Evolutionary conservation across 2,797 vertebrate species (phyloP), one percentile per base, ranked within the genome.

Genomic region (Pantherophis vulpinus): DNA sequence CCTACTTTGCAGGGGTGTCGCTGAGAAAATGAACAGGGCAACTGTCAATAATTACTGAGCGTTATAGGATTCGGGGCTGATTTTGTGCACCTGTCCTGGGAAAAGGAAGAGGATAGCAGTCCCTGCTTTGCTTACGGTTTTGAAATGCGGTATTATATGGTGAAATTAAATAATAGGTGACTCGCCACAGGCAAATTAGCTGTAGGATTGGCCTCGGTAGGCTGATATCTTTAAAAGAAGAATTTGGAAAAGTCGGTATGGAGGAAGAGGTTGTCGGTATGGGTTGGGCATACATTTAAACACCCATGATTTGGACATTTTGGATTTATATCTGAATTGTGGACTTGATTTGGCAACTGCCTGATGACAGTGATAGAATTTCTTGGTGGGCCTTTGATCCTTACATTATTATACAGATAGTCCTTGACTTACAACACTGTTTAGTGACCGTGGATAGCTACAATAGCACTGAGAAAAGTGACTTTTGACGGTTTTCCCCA

Each of bases 401-500:
- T 37, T 74, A 37, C 70, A 20, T 37, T 32, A 70, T 16, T 13
- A n/a, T 63, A n/a, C 29, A 66, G 51, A 51, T 51, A 51, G 8
- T 51, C 51, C 51, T 66, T 11, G 12, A 66, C 12, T 63, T 63
- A 63, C 60, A 63, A 10, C 60, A 12, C 3, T 37, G 5, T 13
- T 66, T 66, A n/a, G 63, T 14, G 63, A 66, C 29, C 5, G 12
- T n/a, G 2, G 63, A 5, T 14, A 14, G 29, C n/a, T 23, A 25
- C 29, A 29, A 5, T 11, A n/a, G 29, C 63, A 14, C 29, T 66
- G 63, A 66, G n/a, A 66, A 66, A 66, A 66, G 12, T n/a, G 5
- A 14, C 13, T 66, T 5, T 2, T 6, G 5, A 14, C 29, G 0
- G 2, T n/a, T 14, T n/a, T n/a, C 13, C 61, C 2, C 61, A 63